These are phyloP conservation scores for Bombus haemorrhoidalis DNA, from an alignment of 1,140 invertebrate genomes.

Conservation along the genomic window DNA sequence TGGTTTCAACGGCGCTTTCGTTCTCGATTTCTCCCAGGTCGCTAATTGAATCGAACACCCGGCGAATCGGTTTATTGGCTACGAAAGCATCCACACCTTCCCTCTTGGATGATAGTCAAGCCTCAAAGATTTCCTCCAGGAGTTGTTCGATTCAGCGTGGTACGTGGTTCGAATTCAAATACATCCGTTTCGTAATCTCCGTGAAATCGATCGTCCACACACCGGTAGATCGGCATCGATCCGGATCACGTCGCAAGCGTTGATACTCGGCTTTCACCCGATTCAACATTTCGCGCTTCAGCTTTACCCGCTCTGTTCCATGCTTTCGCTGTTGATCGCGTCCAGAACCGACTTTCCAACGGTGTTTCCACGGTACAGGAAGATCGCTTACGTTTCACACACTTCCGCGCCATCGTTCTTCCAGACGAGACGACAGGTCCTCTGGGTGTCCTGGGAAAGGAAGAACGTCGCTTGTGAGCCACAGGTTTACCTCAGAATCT, in stretches of 20 bases:
- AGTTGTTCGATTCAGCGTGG: neutral
- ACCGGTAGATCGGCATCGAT: neutral
- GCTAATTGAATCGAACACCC: slow-evolving; percentile 41
- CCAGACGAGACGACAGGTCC: neutral
- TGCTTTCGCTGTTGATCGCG: neutral
- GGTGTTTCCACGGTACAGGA: neutral
- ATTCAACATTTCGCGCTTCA: slow-evolving; percentile 9
- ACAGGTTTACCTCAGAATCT: neutral
- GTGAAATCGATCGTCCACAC: slow-evolving; percentile 23
- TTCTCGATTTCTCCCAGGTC: neutral
- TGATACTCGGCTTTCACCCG: slow-evolving; percentile 16
- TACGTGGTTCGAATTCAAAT: slow-evolving; percentile 40
- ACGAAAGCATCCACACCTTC: neutral
- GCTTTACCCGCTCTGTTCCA: neutral
- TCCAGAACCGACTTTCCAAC: slow-evolving; percentile 31
- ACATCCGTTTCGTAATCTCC: neutral
- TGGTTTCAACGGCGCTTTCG: neutral
- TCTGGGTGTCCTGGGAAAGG: slow-evolving; percentile 10
- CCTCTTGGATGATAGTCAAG: neutral
- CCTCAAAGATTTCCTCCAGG: slow-evolving; percentile 10
- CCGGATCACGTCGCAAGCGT: neutral
- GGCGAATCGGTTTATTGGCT: neutral
- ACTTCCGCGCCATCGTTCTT: slow-evolving; percentile 35
- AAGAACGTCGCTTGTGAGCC: neutral
- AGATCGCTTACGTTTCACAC: slow-evolving; percentile 28